Evolutionary conservation across 2,797 vertebrate genomes (phyloP).

Genomic region (Chelon labrosus): DNA sequence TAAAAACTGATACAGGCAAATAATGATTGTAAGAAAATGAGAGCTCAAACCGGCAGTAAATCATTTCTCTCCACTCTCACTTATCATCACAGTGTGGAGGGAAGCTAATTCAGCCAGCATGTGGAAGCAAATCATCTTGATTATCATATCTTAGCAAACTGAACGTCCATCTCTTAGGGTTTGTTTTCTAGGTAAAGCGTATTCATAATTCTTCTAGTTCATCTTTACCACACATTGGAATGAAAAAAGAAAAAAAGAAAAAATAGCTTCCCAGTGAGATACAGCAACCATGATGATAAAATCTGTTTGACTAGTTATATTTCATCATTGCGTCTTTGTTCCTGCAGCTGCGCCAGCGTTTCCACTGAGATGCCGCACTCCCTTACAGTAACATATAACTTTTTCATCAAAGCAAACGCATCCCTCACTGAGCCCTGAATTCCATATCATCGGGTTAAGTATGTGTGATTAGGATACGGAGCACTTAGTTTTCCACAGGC

Average conservation of each 20-base stretch:
- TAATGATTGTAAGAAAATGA: slow-evolving; percentile 28
- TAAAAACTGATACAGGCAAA: slow-evolving; percentile 19
- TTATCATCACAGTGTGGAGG: slow-evolving; percentile 42
- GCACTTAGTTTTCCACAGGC: slow-evolving; percentile 28
- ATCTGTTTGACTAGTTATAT: slow-evolving; percentile 66
- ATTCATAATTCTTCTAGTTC: slow-evolving; percentile 72
- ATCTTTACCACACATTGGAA: slow-evolving; percentile 43
- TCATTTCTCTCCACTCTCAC: slow-evolving; percentile 22
- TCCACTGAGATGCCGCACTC: slow-evolving; percentile 29
- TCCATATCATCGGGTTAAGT: slow-evolving; percentile 41
- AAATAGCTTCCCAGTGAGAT: slow-evolving; percentile 35
- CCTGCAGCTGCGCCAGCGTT: slow-evolving; percentile 61
- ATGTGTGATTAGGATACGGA: slow-evolving; percentile 48
- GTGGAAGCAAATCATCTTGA: slow-evolving; percentile 45
- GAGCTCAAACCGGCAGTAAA: slow-evolving; percentile 32
- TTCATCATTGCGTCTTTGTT: slow-evolving; percentile 67
- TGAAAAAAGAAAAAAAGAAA: neutral
- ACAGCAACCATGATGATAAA: slow-evolving; percentile 51
- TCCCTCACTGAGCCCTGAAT: slow-evolving; percentile 26
- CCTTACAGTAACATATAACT: slow-evolving; percentile 43
- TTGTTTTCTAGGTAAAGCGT: slow-evolving; percentile 65
- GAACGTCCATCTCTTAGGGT: slow-evolving; percentile 42
- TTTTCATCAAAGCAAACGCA: slow-evolving; percentile 53
- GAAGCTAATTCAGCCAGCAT: slow-evolving; percentile 28
- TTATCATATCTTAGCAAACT: slow-evolving; percentile 58